Base-by-base conservation (phyloP, 2,888 invertebrate species). In the Ischnura elegans region DNA sequence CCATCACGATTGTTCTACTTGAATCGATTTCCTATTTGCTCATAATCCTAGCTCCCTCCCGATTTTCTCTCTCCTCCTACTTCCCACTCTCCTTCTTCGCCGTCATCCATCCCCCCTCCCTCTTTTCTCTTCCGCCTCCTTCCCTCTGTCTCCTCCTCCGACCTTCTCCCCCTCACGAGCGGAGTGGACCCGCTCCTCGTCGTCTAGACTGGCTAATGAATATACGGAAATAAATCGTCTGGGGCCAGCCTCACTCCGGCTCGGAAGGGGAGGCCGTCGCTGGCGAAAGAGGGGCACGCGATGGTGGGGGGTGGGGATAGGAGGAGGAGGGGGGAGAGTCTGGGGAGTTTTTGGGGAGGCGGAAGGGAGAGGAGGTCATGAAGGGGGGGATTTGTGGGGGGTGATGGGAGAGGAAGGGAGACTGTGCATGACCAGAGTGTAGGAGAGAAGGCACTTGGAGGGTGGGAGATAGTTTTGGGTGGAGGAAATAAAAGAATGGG, bases 201-300 rank as follows among this genome's bases (percentile, higher is more conserved):
- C 93, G 93, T 93, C 93, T 93, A 93, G 93, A 93, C 93, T 93
- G 93, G 93, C 85, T 93, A 93, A 93, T 93, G 93, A 93, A 93
- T 93, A 93, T 93, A 93, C 93, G 93, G 93, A 93, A 93, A 93
- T 93, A 93, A 93, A 93, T 93, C 93, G 93, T 93, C 93, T 85
- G 93, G 93, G 93, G 86, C 85, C 85, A 76, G 85, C 46, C 93
- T 93, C 85, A 86, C 55, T 85, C 85, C 29, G 86, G 66, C 45
- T 36, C 76, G 29, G 93, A 43, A 85, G 46, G 84, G 93, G 86
- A 85, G 93, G 84, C 90, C 90, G 90, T 43, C 86, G 46, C 25
- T 86, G 25, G n/a, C 36, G 45, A 46, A n/a, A n/a, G 46, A 16
- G n/a, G 46, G 45, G 46, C 86, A 16, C 46, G 43, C 43, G 86